Percentiles rank a stretch among this genome's conserved stretches.
Evolutionary conservation across 2,113 vertebrate genomes (phyloP).

Genomic region (Rousettus leschenaultii): DNA sequence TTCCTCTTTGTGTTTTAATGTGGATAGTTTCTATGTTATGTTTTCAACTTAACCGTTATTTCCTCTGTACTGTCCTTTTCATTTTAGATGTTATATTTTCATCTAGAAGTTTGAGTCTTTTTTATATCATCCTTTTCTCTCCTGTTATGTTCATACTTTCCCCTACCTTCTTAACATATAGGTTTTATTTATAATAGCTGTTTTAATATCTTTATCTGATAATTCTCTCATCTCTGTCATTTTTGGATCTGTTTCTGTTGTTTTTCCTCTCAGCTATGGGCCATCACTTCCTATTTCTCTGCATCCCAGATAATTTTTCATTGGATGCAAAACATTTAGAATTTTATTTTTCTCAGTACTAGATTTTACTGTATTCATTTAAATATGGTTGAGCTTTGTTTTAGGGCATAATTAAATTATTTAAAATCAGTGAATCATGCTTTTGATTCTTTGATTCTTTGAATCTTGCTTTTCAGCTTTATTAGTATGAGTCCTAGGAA

Average conservation of each 20-base stretch:
- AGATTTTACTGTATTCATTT: not conserved
- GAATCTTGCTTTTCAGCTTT: not conserved
- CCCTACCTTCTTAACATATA: not conserved
- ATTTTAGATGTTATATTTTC: constrained; percentile 22
- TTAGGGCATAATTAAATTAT: not conserved
- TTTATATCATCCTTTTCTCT: not conserved
- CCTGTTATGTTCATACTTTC: not conserved
- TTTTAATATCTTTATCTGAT: not conserved
- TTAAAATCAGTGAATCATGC: not conserved
- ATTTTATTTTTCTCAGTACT: not conserved
- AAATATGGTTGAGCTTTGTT: not conserved
- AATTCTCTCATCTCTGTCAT: not conserved
- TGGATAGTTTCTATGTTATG: not conserved
- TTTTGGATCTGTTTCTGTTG: not conserved
- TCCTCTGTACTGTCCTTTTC: not conserved
- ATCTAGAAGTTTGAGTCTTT: not conserved
- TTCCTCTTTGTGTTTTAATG: not conserved
- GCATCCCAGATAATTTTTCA: not conserved
- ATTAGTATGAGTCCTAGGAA: not conserved
- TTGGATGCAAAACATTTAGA: not conserved
- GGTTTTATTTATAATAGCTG: not conserved
- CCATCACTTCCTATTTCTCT: not conserved
- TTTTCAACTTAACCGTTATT: not conserved
- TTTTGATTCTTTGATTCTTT: not conserved
- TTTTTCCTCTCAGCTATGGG: not conserved